Evolutionary conservation across 2,888 invertebrate species (phyloP), one percentile per base, ranked within the genome.

Genomic region (Pseudococcus viburni): DNA sequence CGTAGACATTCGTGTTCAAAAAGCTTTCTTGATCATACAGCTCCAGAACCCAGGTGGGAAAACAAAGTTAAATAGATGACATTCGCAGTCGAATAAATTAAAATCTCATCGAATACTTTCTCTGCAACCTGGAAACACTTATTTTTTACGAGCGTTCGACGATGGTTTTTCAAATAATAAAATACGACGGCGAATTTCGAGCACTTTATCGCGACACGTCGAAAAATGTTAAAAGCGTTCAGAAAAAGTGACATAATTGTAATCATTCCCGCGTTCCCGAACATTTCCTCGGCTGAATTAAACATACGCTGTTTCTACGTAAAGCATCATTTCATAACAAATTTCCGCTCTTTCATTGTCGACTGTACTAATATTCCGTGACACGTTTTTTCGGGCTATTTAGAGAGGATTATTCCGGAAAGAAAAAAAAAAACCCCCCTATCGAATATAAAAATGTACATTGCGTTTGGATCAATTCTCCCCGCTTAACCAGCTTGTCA

Each of bases 81-180:
- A 73, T n/a, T 33, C 73, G 26, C 15, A n/a, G 73, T 73, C 73
- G 33, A 73, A 73, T 26, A 73, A 73, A 73, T 73, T 73, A 73
- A 26, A 73, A 33, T 33, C 59, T 33, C 73, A 73, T 73, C 73
- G 33, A 39, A 6, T 73, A 73, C 73, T 73, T 73, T 73, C n/a
- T 33, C 17, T 73, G 73, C 33, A 73, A 33, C n/a, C 39, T 73
- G 17, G 15, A 26, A 73, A 73, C 73, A n/a, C 73, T 73, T 33
- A 33, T n/a, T 73, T 59, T 73, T 73, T n/a, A 73, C 73, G 73
- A 73, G n/a, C 73, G 26, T 33, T 73, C 73, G 73, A 26, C 73
- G 26, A 73, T 33, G 39, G 39, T 33, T 73, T 73, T 26, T 11
- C 33, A 73, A 73, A n/a, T n/a, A 73, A 73, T 73, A n/a, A 73